Evolutionary conservation across 2,113 vertebrate species (phyloP), one percentile per base, ranked within the genome.

Genomic region (Saguinus imperator): DNA sequence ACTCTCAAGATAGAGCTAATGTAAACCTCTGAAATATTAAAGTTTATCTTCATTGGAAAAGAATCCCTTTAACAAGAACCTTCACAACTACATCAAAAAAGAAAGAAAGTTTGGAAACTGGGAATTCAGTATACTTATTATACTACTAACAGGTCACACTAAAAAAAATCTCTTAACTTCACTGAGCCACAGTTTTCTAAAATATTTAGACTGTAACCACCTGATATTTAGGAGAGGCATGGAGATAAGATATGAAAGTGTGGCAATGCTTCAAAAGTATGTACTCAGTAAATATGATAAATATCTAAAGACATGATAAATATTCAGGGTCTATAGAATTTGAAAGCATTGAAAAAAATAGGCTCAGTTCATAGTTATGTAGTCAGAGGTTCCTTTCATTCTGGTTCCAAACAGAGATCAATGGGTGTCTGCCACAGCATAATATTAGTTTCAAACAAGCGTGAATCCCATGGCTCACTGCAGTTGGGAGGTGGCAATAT

Each of bases 241-340:
- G 12, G 43, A 61, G 29, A 43, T 14, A 11, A 32, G 57, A 18
- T 20, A 3, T 48, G 29, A 45, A 52, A 48, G 11, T n/a, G 2
- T 57, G 37, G 40, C 40, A 21, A 43, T 27, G 45, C 35, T 55
- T 57, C 37, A 87, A 50, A 70, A 89, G 6, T 2, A 5, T 2
- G 10, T 40, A 10, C 43, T 94, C 43, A 6, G 32, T 66, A 91
- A 43, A 80, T 2, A 52, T 7, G 11, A 5, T 37, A 23, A 23
- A 20, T 43, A 70, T 0, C 1, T 3, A n/a, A 1, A 52, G 3
- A 29, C 11, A 9, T 16, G 5, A 21, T 40, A 66, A 10, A 2
- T 12, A 45, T 5, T 0, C 29, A 80, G n/a, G 1, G 18, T 40
- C 37, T 81, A 11, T 5, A 50, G 55, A 40, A 66, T 70, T 48